Evolutionary conservation across 2,113 vertebrate species (phyloP), one percentile per base, ranked within the genome.

Genomic region (Butastur rufipennis): DNA sequence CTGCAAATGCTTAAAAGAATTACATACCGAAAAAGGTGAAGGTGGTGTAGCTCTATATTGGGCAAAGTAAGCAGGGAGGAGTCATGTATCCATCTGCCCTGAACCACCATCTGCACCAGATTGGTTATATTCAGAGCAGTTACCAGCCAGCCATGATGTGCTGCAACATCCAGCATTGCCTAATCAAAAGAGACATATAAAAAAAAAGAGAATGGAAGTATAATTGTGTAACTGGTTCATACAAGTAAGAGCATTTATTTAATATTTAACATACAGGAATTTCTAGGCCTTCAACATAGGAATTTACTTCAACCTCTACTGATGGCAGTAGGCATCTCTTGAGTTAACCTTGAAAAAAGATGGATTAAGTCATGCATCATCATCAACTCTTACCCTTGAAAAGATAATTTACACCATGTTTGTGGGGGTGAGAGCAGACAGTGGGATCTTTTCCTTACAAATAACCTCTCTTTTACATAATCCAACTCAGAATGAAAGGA

Each of bases 91-190:
- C 99, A 99, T 89, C 99, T 97, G 6, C 99, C 99, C 97, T 99
- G 99, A 84, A 99, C 95, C 18, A 99, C 95, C 99, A 99, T 99
- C 98, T 99, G 99, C 43, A 99, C 97, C 58, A 99, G 98, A 86
- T n/a, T 98, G 75, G 99, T 99, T 91, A 99, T 98, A 70, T 99
- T 99, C 65, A 99, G 97, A 65, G 98, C 98, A 15, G 99, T 97
- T 42, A 99, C 98, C 56, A 99, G 98, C 99, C 99, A 99, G 81
- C 99, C 99, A 81, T 99, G 99, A 40, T 99, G 98, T 27, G 99
- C 99, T 90, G 98, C 98, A 40, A 99, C 98, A 78, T 99, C 99
- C 97, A 99, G 96, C 99, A 99, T 99, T 18, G 99, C 99, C 99
- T 99, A 92, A 65, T 79, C 16, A 95, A 86, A 81, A n/a, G 63